Evolutionary conservation across 2,888 invertebrate species (phyloP), one percentile per base, ranked within the genome.

Genomic region (Barypeithes pellucidus): DNA sequence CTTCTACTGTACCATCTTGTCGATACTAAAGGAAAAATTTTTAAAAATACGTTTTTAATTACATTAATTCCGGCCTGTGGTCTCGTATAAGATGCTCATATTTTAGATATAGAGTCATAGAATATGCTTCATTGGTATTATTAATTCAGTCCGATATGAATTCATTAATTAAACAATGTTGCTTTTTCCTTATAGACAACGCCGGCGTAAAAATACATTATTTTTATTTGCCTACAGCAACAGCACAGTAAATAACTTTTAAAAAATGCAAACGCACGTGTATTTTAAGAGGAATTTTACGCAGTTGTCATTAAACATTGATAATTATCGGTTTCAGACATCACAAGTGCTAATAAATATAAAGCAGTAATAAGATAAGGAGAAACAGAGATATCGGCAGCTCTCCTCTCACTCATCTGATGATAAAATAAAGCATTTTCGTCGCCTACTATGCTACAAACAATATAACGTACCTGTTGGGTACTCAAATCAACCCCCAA

Each of bases 401-500:
- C 3, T 36, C 33, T 16, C 33, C 50, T 52, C 16, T 4, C 24
- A 2, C 16, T 50, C 36, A 65, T 65, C 69, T 54, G 41, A 52
- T 69, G 60, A 62, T 52, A 36, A 61, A 60, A 33, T 36, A 59
- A 39, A 54, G 5, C n/a, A 20, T 47, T 36, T 29, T 39, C 11
- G 20, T 29, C 12, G 65, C 65, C 57, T 71, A 71, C 59, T 71
- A 71, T 47, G 61, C 11, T 45, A 70, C 16, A 41, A 52, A 22
- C 29, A 47, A 65, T 12, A 18, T 9, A n/a, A 71, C 77, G 72
- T 87, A 94, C 95, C 91, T 94, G 93, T 87, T 95, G 95, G 18
- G 95, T 95, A 85, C 95, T 95, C 84, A 95, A 90, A 89, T 95
- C 95, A 81, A 95, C 89, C 72, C 95, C 95, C 81, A 95, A 89